Conservation (phyloP, 2,113 vertebrate genomes). For the Nothobranchius kuhntae region DNA sequence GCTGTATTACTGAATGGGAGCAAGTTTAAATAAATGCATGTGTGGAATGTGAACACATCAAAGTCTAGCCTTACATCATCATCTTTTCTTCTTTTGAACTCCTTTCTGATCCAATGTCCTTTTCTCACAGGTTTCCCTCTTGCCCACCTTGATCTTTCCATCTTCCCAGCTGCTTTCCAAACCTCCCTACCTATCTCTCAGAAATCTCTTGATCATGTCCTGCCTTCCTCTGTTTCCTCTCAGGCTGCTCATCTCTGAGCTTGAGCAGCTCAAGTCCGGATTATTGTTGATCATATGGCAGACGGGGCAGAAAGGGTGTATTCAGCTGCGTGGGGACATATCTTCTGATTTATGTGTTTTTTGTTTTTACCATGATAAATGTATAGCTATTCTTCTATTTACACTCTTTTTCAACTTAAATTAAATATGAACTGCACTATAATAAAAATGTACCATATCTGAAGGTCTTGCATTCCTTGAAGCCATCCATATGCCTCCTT, state of each 20-base stretch:
- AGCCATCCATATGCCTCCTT: no score
- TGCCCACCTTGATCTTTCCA: slow-evolving; percentile 10
- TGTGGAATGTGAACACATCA: slow-evolving; percentile 42
- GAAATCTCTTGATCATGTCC: slow-evolving; percentile 16
- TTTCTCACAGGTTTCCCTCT: not conserved
- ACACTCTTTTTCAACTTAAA: no score
- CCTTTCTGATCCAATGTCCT: not conserved
- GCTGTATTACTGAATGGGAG: slow-evolving; percentile 5
- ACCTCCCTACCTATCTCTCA: not conserved
- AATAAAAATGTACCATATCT: no score
- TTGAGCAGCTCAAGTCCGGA: slow-evolving; percentile 14
- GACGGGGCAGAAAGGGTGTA: not conserved
- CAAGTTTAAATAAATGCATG: not conserved
- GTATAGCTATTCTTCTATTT: no score
- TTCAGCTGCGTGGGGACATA: no score
- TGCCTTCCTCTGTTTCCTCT: slow-evolving; percentile 19
- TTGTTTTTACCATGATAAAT: no score
- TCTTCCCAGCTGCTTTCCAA: slow-evolving; percentile 7
- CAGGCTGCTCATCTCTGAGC: slow-evolving; percentile 10
- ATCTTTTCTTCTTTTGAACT: slow-evolving; percentile 1
- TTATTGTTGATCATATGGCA: slow-evolving; percentile 27
- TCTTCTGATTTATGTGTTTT: no score
- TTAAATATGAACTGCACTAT: no score
- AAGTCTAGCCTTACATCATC: slow-evolving; percentile 1
- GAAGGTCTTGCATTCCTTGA: no score